Evolutionary conservation across 2,888 invertebrate species (phyloP).

Genomic region (Chymomyza amoena): DNA sequence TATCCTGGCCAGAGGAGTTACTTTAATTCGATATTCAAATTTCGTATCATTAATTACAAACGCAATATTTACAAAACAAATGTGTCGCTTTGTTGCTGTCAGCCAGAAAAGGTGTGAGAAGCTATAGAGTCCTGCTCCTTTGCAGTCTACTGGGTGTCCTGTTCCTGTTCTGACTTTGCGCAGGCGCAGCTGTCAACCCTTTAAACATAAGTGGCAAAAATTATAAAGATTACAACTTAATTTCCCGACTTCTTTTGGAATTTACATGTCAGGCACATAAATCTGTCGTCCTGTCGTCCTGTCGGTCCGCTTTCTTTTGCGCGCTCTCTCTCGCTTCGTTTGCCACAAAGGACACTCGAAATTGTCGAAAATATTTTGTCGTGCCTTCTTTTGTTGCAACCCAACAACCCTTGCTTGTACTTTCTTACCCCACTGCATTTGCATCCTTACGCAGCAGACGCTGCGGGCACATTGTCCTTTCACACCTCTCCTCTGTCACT

Average conservation of each 20-base stretch:
- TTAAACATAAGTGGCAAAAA: conserved; percentile 66
- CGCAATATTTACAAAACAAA: conserved; percentile 79
- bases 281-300: conserved; percentile 27
- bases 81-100: conserved; percentile 71
- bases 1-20: conserved; percentile 7
- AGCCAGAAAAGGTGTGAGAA: conserved; percentile 52
- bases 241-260: conserved; percentile 59
- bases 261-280: conserved; percentile 59
- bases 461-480: conserved; percentile 55
- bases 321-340: background rate
- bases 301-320: background rate
- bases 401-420: conserved; percentile 24
- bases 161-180: background rate
- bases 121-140: background rate
- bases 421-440: background rate
- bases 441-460: background rate
- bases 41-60: conserved; percentile 75
- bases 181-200: conserved; percentile 46
- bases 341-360: conserved; percentile 57
- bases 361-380: conserved; percentile 62
- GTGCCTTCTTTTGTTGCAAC: conserved; percentile 37
- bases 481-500: conserved; percentile 35
- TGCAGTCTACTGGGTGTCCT: too few relatives aligned
- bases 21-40: conserved; percentile 38
- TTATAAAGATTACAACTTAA: conserved; percentile 78